A percentile compares a stretch with the other conserved stretches of the same genome.
Evolutionary conservation across 2,113 vertebrate species (phyloP).

Genomic region (Stictonetta naevosa): DNA sequence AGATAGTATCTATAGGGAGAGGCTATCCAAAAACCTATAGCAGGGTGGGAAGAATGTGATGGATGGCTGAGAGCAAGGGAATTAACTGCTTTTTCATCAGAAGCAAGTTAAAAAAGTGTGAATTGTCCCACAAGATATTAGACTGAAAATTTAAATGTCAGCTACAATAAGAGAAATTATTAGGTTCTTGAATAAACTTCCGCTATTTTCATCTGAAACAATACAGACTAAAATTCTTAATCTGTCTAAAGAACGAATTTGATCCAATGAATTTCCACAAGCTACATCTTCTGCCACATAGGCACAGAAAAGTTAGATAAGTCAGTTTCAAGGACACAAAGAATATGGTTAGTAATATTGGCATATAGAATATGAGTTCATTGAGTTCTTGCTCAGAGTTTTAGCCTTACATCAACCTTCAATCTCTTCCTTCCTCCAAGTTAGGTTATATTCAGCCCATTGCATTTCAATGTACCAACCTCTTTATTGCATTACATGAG

Average conservation of each 20-base stretch:
- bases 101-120: neutral
- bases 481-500: neutral
- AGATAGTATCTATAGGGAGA: neutral
- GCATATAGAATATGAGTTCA: neutral
- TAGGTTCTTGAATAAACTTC: neutral
- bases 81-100: neutral
- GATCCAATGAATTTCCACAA: neutral
- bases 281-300: neutral
- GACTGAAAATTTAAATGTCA: neutral
- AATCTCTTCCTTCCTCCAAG: slow-evolving; percentile 7
- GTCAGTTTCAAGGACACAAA: neutral
- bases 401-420: neutral
- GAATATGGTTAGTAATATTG: neutral
- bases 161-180: neutral
- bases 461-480: slow-evolving; percentile 15
- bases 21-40: neutral
- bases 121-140: neutral
- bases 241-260: neutral
- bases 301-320: neutral
- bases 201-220: neutral
- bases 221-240: neutral
- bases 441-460: neutral
- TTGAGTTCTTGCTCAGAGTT: neutral
- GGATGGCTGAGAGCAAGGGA: neutral
- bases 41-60: neutral